These are phyloP conservation scores for Mellivora capensis DNA, from an alignment of 2,113 vertebrate species.

Conservation along the genomic window DNA sequence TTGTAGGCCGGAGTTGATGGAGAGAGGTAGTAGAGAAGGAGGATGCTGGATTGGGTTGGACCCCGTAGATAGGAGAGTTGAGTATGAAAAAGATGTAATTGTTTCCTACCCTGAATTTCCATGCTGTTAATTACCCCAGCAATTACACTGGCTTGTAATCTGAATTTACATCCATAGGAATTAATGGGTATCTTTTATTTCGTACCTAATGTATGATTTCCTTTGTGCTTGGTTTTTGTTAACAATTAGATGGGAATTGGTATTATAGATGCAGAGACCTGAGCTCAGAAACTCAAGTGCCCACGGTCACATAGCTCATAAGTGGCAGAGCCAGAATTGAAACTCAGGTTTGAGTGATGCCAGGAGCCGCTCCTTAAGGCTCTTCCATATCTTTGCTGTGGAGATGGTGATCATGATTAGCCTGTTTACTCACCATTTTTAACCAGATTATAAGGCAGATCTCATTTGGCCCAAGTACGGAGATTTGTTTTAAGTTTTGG, in stretches of 20 bases:
- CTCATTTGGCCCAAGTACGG: not conserved
- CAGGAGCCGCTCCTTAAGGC: not conserved
- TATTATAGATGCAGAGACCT: not conserved
- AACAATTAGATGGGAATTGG: not conserved
- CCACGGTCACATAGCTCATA: not conserved
- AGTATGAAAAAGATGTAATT: not conserved
- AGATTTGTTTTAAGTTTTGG: not conserved
- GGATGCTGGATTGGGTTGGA: not conserved
- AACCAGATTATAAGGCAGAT: not conserved
- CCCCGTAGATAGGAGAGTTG: not conserved
- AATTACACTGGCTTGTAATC: not conserved
- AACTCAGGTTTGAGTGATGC: not conserved
- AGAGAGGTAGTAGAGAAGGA: not conserved
- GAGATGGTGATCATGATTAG: not conserved
- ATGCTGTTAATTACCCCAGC: not conserved
- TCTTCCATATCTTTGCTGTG: not conserved
- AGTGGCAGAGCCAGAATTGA: not conserved
- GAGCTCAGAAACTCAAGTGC: not conserved
- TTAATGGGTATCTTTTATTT: constrained; percentile 4
- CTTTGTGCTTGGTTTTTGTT: not conserved
- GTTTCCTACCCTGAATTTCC: not conserved
- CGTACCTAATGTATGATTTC: not conserved
- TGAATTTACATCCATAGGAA: not conserved
- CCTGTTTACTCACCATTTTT: not conserved
- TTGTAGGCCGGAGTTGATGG: not conserved